Evolutionary conservation across 2,797 vertebrate species (phyloP).

Genomic region (Poecile montanus): DNA sequence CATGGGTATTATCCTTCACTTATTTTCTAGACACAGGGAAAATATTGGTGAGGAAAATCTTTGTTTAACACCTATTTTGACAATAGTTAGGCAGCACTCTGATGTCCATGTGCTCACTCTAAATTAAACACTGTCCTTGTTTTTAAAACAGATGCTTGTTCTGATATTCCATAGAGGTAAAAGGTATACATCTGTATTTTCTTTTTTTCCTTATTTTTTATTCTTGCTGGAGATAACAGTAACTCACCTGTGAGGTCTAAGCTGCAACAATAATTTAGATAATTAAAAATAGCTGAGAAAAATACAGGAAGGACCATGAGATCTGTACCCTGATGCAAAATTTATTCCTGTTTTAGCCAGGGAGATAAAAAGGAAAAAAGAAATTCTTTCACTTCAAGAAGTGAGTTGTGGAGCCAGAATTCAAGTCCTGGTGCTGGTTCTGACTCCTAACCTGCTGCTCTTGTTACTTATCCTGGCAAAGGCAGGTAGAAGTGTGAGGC

Average conservation of each 20-base stretch:
- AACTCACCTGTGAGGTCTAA: background rate
- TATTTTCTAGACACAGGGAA: conserved; percentile 17
- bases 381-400: background rate
- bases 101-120: background rate
- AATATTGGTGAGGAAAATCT: conserved; percentile 10
- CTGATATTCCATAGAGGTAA: background rate
- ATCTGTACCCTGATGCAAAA: background rate
- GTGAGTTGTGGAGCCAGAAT: background rate
- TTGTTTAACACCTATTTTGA: conserved; percentile 38
- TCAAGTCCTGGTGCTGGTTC: background rate
- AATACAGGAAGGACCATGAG: background rate
- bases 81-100: background rate
- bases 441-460: background rate
- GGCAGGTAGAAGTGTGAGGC: background rate
- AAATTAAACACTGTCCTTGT: conserved; percentile 11
- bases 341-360: background rate
- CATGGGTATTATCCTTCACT: background rate
- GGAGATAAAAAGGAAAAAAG: background rate
- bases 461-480: background rate
- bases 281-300: background rate
- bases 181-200: background rate
- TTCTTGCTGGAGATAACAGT: background rate
- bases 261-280: conserved; percentile 10
- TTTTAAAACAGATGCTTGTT: conserved; percentile 25
- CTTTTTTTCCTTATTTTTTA: conserved; percentile 37